phyloP scores from a whole-genome alignment of 2,797 vertebrate genomes.

The Amphiprion clarkii region DNA sequence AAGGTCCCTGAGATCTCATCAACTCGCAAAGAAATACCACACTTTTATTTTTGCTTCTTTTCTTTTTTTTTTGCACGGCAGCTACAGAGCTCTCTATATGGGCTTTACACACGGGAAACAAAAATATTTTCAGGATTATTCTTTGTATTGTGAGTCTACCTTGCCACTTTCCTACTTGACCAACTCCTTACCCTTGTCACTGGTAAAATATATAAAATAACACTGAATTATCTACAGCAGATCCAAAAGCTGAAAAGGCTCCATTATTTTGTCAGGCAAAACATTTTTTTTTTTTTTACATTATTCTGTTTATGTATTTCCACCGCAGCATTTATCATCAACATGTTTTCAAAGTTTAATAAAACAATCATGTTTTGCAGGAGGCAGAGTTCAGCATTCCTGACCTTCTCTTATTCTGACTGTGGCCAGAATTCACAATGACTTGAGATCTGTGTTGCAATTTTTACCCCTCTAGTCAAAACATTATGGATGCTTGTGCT shows the following conservation, averaged over 20 bases:
- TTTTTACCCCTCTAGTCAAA: slow-evolving; percentile 51
- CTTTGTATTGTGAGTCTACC: background rate
- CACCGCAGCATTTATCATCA: slow-evolving; percentile 53
- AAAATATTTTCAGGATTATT: background rate
- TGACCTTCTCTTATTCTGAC: slow-evolving; percentile 58
- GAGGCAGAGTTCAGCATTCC: slow-evolving; percentile 51
- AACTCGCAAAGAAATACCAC: slow-evolving; percentile 5
- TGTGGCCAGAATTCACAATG: slow-evolving; percentile 67
- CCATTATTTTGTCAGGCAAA: slow-evolving; percentile 8
- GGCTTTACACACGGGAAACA: slow-evolving; percentile 1
- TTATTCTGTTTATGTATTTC: slow-evolving; percentile 39
- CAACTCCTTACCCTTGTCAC: background rate
- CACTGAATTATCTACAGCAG: slow-evolving; percentile 18
- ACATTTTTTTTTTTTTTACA: slow-evolving; percentile 32
- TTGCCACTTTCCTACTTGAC: slow-evolving; percentile 14
- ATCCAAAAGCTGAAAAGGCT: slow-evolving; percentile 28
- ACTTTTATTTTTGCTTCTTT: slow-evolving; percentile 11
- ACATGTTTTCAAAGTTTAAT: slow-evolving; percentile 56
- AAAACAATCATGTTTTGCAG: slow-evolving; percentile 64
- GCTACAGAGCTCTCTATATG: background rate
- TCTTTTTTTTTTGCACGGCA: slow-evolving; percentile 5
- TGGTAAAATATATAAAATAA: slow-evolving; percentile 26
- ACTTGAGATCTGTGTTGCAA: slow-evolving; percentile 52
- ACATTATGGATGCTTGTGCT: slow-evolving; percentile 68
- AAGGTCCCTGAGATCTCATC: slow-evolving; percentile 48